A percentile compares a stretch with the other conserved stretches of the same genome.
These are phyloP conservation scores for Brienomyrus brachyistius DNA, from an alignment of 2,113 vertebrate species.

Conservation along the genomic window DNA sequence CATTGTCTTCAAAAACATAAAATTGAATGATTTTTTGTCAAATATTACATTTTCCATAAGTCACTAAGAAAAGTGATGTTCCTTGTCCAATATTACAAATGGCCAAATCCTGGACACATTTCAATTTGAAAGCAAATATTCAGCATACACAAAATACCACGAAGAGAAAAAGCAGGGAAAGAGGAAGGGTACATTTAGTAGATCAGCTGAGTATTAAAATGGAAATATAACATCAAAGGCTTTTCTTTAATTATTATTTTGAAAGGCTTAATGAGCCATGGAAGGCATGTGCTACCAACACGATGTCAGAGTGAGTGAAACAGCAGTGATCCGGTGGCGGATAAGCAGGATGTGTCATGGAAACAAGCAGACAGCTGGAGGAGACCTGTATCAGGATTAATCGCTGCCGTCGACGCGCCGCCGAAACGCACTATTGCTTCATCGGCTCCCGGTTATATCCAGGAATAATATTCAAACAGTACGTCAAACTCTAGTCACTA, in stretches of 20 bases:
- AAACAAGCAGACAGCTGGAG: slow-evolving; percentile 61
- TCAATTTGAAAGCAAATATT: neutral
- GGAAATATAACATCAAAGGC: neutral
- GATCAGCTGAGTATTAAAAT: neutral
- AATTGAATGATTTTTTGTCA: too few relatives aligned
- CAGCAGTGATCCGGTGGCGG: slow-evolving; percentile 48
- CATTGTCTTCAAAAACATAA: too few relatives aligned
- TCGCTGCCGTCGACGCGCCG: neutral
- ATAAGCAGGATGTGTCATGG: slow-evolving; percentile 46
- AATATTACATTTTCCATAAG: neutral
- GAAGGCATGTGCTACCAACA: slow-evolving; percentile 49
- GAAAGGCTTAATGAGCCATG: slow-evolving; percentile 27
- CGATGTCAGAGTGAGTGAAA: slow-evolving; percentile 61
- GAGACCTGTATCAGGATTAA: slow-evolving; percentile 28
- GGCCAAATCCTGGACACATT: neutral
- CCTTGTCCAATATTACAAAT: neutral
- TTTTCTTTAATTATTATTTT: slow-evolving; percentile 17
- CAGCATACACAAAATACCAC: neutral
- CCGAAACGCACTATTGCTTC: slow-evolving; percentile 29
- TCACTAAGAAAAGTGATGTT: neutral
- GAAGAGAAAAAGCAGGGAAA: neutral
- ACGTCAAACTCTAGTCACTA: neutral
- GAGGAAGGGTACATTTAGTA: neutral
- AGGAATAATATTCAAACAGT: slow-evolving; percentile 25
- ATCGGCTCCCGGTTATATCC: slow-evolving; percentile 12